Percentiles rank a stretch among this genome's conserved stretches.
phyloP scores from a whole-genome alignment of 92 coral and sea anemone species.

The Anthopleura xanthogrammica region DNA sequence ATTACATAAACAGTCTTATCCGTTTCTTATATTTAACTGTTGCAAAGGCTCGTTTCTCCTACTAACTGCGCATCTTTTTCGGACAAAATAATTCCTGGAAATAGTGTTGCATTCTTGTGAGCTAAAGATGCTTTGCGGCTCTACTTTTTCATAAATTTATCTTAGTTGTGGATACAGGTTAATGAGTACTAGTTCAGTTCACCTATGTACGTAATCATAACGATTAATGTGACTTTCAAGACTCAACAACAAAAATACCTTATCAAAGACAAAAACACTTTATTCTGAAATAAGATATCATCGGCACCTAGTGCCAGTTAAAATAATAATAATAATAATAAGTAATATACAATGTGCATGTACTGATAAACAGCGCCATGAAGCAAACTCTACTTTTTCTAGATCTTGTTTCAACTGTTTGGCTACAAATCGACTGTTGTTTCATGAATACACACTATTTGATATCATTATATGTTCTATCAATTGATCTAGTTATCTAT shows the following conservation, averaged over 20 bases:
- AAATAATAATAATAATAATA: neutral
- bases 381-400: neutral
- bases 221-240: neutral
- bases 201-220: too few species aligned
- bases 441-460: neutral
- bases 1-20: too few species aligned
- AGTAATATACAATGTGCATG: neutral
- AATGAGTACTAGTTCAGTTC: too few species aligned
- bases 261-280: constrained; percentile 8
- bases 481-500: constrained; percentile 16
- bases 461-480: neutral
- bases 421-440: neutral
- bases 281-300: neutral
- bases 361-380: neutral
- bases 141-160: too few species aligned
- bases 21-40: too few species aligned
- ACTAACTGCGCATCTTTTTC: too few species aligned
- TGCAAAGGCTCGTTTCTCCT: too few species aligned
- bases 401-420: neutral
- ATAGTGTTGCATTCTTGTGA: too few species aligned
- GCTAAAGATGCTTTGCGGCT: too few species aligned
- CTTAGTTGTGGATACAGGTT: too few species aligned
- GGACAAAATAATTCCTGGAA: too few species aligned
- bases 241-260: neutral
- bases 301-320: neutral